Percentiles rank a stretch among this genome's conserved stretches.
Evolutionary conservation across 2,797 vertebrate species (phyloP).

Genomic region (Pangasius macronema): DNA sequence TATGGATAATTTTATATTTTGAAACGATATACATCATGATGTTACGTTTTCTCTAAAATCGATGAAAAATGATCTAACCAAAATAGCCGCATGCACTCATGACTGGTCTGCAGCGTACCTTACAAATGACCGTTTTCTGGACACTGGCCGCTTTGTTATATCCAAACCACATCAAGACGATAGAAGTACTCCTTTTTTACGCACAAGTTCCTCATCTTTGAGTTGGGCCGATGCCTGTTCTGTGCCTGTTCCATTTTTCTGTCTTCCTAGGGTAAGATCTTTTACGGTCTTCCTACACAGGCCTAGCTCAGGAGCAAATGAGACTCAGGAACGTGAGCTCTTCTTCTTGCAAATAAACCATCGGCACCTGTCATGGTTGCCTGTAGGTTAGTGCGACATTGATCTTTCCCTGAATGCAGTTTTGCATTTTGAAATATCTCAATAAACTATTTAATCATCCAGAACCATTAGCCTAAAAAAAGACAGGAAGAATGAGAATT

Average conservation of each 20-base stretch:
- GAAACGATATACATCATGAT: no score
- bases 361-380: no score
- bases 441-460: no score
- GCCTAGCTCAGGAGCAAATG: not conserved
- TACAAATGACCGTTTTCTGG: not conserved
- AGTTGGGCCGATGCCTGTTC: not conserved
- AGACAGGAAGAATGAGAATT: not conserved
- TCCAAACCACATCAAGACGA: not conserved
- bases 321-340: not conserved
- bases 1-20: no score
- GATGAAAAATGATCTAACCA: not conserved
- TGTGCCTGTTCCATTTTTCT: not conserved
- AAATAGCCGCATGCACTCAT: not conserved
- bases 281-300: no score
- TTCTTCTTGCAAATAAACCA: no score
- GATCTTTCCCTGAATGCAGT: no score
- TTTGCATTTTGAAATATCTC: no score
- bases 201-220: not conserved
- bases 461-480: not conserved
- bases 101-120: not conserved
- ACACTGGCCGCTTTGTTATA: not conserved
- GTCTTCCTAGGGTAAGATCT: no score
- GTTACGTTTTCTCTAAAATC: not conserved
- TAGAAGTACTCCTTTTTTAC: not conserved
- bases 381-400: no score